Conservation (phyloP, 2,888 invertebrate species). For the Thecophora atra region DNA sequence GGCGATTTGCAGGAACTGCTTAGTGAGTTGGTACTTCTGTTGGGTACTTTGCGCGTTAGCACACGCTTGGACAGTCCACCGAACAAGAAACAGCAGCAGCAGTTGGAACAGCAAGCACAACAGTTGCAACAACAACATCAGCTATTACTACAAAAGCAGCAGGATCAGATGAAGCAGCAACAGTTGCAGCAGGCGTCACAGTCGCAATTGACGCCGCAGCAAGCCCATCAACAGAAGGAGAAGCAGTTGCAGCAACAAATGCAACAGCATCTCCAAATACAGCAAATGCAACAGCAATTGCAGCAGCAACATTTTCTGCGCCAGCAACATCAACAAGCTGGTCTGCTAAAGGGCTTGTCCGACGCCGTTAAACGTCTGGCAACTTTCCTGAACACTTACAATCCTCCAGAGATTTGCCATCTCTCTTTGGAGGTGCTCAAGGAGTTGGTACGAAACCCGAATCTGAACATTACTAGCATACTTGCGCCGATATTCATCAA, state of each 20-base stretch:
- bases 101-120: slow-evolving; percentile 53
- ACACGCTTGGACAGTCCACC: slow-evolving; percentile 63
- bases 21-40: slow-evolving; percentile 77
- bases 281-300: slow-evolving; percentile 55
- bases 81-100: slow-evolving; percentile 60
- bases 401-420: slow-evolving; percentile 83
- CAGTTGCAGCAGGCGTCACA: slow-evolving; percentile 52
- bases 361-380: slow-evolving; percentile 88
- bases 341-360: slow-evolving; percentile 82
- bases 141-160: slow-evolving; percentile 45
- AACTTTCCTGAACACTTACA: slow-evolving; percentile 88
- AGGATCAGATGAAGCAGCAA: slow-evolving; percentile 47
- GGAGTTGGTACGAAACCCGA: slow-evolving; percentile 64
- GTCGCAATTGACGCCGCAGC: slow-evolving; percentile 52
- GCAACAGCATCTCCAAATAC: slow-evolving; percentile 58
- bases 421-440: slow-evolving; percentile 76
- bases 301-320: slow-evolving; percentile 59
- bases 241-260: slow-evolving; percentile 58
- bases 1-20: slow-evolving; percentile 86
- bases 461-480: slow-evolving; percentile 72
- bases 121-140: slow-evolving; percentile 47
- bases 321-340: slow-evolving; percentile 59
- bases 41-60: slow-evolving; percentile 76
- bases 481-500: slow-evolving; percentile 86
- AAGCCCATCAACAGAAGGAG: slow-evolving; percentile 56